Conservation (phyloP, 1,140 invertebrate genomes). For the Mercenaria mercenaria region DNA sequence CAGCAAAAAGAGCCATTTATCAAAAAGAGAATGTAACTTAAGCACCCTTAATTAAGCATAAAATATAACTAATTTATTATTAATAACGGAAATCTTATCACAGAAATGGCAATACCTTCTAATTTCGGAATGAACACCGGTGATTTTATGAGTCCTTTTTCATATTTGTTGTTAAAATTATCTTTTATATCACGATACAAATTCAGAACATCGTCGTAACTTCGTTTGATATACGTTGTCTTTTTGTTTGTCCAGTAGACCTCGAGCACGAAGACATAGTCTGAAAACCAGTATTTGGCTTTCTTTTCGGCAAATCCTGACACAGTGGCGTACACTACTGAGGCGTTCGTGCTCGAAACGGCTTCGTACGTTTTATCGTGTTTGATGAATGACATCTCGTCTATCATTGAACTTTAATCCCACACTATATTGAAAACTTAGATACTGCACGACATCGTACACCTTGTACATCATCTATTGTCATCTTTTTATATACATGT, state of each 20-base stretch:
- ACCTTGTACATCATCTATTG: too few species aligned
- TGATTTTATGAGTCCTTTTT: constrained; percentile 33
- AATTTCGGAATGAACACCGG: constrained; percentile 54
- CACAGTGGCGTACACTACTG: constrained; percentile 47
- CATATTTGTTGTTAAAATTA: constrained; percentile 41
- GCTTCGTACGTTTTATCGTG: constrained; percentile 42
- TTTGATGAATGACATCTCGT: neutral
- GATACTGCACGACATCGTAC: too few species aligned
- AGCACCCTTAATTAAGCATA: too few species aligned
- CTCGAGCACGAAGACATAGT: constrained; percentile 52
- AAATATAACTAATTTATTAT: too few species aligned
- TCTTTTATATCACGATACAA: constrained; percentile 20
- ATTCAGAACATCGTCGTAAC: constrained; percentile 36
- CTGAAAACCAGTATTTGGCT: constrained; percentile 55
- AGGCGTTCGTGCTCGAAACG: constrained; percentile 4
- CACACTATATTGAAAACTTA: neutral
- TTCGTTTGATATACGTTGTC: constrained; percentile 55
- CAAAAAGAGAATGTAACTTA: too few species aligned
- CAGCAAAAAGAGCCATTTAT: too few species aligned
- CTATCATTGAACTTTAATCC: neutral
- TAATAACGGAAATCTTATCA: too few species aligned
- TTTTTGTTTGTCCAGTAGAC: constrained; percentile 46
- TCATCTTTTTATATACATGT: too few species aligned
- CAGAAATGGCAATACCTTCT: constrained; percentile 33
- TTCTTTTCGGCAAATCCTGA: constrained; percentile 57